Evolutionary conservation across 2,888 invertebrate genomes (phyloP).

Genomic region (Endotricha flammealis): DNA sequence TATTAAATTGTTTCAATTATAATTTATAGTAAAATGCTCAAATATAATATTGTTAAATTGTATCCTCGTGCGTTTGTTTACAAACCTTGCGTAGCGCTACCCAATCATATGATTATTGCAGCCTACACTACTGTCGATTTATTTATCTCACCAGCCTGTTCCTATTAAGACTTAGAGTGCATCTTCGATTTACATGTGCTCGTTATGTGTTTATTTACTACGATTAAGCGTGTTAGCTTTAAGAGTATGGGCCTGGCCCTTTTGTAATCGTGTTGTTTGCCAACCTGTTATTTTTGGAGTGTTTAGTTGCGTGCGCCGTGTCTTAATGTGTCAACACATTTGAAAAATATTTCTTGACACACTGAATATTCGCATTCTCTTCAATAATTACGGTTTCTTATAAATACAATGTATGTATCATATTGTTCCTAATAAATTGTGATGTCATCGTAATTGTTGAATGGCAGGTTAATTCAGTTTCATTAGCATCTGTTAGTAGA

Average conservation of each 20-base stretch:
- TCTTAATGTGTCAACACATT: slow-evolving; percentile 43
- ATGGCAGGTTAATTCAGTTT: slow-evolving; percentile 47
- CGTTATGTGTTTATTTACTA: slow-evolving; percentile 39
- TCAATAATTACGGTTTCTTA: not conserved
- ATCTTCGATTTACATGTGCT: slow-evolving; percentile 27
- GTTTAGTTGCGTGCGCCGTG: slow-evolving; percentile 36
- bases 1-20: slow-evolving; percentile 45
- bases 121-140: slow-evolving; percentile 23
- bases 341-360: slow-evolving; percentile 15
- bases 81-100: slow-evolving; percentile 22
- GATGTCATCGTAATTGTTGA: slow-evolving; percentile 41
- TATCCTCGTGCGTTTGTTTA: slow-evolving; percentile 30
- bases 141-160: slow-evolving; percentile 47
- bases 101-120: slow-evolving; percentile 21
- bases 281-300: slow-evolving; percentile 52
- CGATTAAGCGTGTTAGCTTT: slow-evolving; percentile 27
- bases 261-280: slow-evolving; percentile 43
- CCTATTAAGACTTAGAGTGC: slow-evolving; percentile 46
- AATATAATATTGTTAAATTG: too few relatives aligned
- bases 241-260: slow-evolving; percentile 26
- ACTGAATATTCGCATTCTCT: slow-evolving; percentile 1
- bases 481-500: slow-evolving; percentile 48
- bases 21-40: too few relatives aligned
- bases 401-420: not conserved
- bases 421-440: slow-evolving; percentile 21